Percentiles rank a stretch among this genome's conserved stretches.
Evolutionary conservation across 2,888 invertebrate species (phyloP).

Genomic region (Apamea epomidion): DNA sequence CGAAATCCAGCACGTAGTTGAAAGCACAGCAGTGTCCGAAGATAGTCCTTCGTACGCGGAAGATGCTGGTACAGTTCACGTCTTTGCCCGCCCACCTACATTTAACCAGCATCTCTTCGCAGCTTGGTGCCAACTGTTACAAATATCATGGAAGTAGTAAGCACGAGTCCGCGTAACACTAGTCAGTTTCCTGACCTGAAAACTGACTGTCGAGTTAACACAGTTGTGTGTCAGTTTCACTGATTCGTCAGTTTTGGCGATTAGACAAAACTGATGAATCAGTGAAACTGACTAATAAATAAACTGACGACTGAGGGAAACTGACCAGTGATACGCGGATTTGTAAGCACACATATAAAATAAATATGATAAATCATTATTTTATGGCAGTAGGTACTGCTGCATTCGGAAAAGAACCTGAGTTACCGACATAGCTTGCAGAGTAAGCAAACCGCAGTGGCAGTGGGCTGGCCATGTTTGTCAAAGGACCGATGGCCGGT

Average conservation of each 20-base stretch:
- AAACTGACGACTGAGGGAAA: too few relatives aligned
- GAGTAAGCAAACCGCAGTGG: not conserved
- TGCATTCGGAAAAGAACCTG: not conserved
- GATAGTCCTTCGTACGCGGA: slow-evolving; percentile 85
- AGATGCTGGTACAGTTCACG: slow-evolving; percentile 82
- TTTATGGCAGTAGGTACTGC: not conserved
- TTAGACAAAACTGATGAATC: too few relatives aligned
- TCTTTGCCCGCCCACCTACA: slow-evolving; percentile 85
- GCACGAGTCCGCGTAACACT: not conserved
- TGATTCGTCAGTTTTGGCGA: too few relatives aligned
- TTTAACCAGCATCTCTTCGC: slow-evolving; percentile 85
- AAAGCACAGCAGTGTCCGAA: slow-evolving; percentile 91
- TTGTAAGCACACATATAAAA: too few relatives aligned
- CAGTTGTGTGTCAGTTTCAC: too few relatives aligned
- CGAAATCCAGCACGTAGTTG: slow-evolving; percentile 83
- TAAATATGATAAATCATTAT: not conserved
- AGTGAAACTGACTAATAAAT: too few relatives aligned
- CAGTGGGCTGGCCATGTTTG: too few relatives aligned
- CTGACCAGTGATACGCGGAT: too few relatives aligned
- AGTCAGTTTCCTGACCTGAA: too few relatives aligned
- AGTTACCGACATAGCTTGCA: not conserved
- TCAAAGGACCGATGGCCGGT: not conserved
- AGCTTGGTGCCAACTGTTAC: slow-evolving; percentile 86
- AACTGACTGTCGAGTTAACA: too few relatives aligned
- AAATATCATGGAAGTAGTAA: not conserved